These are phyloP conservation scores for Hydrochoerus hydrochaeris DNA, from an alignment of 2,113 vertebrate genomes.

Conservation along the genomic window DNA sequence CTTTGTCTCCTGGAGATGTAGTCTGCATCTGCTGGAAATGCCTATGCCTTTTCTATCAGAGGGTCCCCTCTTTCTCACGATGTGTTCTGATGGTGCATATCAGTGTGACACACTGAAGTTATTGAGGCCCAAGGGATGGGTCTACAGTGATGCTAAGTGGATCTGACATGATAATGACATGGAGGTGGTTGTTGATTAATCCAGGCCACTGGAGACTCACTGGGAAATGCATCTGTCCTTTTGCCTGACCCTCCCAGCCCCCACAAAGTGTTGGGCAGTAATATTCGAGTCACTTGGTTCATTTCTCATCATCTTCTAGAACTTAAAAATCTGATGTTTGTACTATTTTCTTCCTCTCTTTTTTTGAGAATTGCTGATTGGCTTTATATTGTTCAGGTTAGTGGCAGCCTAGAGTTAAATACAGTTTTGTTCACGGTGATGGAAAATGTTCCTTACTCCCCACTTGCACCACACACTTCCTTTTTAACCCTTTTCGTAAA, in stretches of 20 bases:
- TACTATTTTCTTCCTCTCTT: not conserved
- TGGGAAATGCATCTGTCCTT: conserved; percentile 44
- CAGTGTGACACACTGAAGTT: not conserved
- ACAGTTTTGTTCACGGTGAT: not conserved
- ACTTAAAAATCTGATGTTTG: not conserved
- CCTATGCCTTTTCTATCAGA: not conserved
- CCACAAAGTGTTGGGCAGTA: not conserved
- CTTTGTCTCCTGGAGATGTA: not conserved
- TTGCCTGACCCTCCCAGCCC: not conserved
- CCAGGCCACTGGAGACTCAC: conserved; percentile 21
- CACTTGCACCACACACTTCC: not conserved
- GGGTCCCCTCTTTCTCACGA: not conserved
- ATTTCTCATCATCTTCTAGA: not conserved
- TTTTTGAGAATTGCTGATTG: not conserved
- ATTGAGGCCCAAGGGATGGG: not conserved
- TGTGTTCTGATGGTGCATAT: not conserved
- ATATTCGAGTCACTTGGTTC: not conserved
- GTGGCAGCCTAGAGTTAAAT: not conserved
- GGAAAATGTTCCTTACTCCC: not conserved
- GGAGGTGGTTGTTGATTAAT: conserved; percentile 37
- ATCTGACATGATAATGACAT: not conserved
- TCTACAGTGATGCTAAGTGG: conserved; percentile 46
- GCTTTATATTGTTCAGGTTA: not conserved
- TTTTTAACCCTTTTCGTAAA: not conserved
- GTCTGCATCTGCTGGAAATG: not conserved